phyloP scores from a whole-genome alignment of 2,888 invertebrate genomes.

The Acanthopleura granulata region DNA sequence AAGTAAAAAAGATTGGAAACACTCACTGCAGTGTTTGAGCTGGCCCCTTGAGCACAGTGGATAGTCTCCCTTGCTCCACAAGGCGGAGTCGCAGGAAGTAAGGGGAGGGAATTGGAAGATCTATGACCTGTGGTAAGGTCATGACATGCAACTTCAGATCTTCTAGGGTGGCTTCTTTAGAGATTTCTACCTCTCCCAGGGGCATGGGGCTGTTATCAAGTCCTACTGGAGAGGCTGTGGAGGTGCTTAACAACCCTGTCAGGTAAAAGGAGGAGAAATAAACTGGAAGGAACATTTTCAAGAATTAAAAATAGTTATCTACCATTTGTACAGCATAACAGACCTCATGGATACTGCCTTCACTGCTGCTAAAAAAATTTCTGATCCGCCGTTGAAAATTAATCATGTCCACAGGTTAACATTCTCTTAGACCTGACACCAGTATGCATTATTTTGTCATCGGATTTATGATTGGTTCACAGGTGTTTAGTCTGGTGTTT shows the following conservation, averaged over 20 bases:
- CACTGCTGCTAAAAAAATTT: no score
- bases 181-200: slow-evolving; percentile 62
- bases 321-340: no score
- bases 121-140: slow-evolving; percentile 42
- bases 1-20: no score
- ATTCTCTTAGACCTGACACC: no score
- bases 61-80: slow-evolving; percentile 40
- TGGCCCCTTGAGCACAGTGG: slow-evolving; percentile 44
- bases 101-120: slow-evolving; percentile 37
- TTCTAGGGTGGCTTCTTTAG: slow-evolving; percentile 54
- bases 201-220: slow-evolving; percentile 19
- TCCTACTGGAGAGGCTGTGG: background rate
- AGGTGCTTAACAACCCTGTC: slow-evolving; percentile 20
- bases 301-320: no score
- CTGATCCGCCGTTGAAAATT: no score
- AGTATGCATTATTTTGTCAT: no score
- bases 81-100: slow-evolving; percentile 53
- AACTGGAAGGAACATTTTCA: background rate
- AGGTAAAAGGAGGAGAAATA: background rate
- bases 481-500: no score
- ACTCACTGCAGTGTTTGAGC: slow-evolving; percentile 55
- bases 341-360: no score
- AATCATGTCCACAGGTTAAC: no score
- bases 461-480: no score
- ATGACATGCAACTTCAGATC: slow-evolving; percentile 60